Conservation (phyloP, 2,888 invertebrate genomes). For the Pseudolycoriella hygida region DNA sequence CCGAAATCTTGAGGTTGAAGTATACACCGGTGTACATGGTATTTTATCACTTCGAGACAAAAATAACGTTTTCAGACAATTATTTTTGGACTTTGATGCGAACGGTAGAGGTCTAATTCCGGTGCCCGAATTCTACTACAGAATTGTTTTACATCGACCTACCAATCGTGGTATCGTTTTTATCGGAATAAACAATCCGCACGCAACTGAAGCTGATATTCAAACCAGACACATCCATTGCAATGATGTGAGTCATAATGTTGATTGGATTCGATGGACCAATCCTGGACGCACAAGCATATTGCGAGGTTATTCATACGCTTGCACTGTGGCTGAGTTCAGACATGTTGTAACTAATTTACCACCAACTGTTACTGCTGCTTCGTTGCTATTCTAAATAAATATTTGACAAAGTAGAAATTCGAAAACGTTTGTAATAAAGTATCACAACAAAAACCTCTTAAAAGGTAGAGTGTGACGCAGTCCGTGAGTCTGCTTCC, state of each 20-base stretch:
- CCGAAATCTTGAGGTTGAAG: slow-evolving; percentile 23
- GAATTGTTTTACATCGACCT: slow-evolving; percentile 33
- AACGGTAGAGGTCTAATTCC: slow-evolving; percentile 28
- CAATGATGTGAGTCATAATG: slow-evolving; percentile 29
- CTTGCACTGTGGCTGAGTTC: slow-evolving; percentile 21
- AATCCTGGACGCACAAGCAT: slow-evolving; percentile 15
- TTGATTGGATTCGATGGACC: slow-evolving; percentile 31
- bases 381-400: slow-evolving; percentile 7
- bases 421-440: too few relatives aligned
- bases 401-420: too few relatives aligned
- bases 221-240: slow-evolving; percentile 20
- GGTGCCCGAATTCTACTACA: slow-evolving; percentile 39
- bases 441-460: too few relatives aligned
- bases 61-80: slow-evolving; percentile 20
- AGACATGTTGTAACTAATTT: slow-evolving; percentile 16
- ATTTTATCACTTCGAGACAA: slow-evolving; percentile 33
- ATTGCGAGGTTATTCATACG: slow-evolving; percentile 21
- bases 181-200: slow-evolving; percentile 30
- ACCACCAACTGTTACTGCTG: slow-evolving; percentile 16
- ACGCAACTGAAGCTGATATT: slow-evolving; percentile 18
- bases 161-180: slow-evolving; percentile 33
- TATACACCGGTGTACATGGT: slow-evolving; percentile 39
- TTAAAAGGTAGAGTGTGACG: too few relatives aligned
- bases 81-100: slow-evolving; percentile 20
- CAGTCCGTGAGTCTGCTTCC: too few relatives aligned